Evolutionary conservation across 2,888 invertebrate species (phyloP), one percentile per base, ranked within the genome.

Genomic region (Noctua fimbriata): DNA sequence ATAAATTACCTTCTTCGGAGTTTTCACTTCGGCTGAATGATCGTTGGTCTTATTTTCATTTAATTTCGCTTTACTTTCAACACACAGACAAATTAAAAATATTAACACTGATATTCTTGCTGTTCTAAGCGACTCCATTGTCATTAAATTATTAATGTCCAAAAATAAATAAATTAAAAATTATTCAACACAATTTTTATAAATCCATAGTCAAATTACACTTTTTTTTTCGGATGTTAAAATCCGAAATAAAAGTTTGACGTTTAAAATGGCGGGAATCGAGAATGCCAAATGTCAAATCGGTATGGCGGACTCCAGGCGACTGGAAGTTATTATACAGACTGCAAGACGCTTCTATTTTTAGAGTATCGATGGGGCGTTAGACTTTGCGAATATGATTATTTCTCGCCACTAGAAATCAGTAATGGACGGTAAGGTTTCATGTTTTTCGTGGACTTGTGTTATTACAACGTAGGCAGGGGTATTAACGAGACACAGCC

Each of bases 311-410:
- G 90, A 82, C 87, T 94, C 93, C 93, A 94, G 94, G 78, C 88
- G 85, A 94, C 94, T 94, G 94, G 94, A 94, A 89, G 87, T 87
- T 85, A 65, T 84, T 79, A 74, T 63, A 89, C 90, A 94, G 94
- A 93, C 93, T 92, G 92, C 92, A 92, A 93, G 94, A 91, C 94
- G 92, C 89, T 79, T 75, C 73, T 93, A 93, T 91, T 91, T 92
- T 91, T 92, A 92, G 92, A 86, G 78, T 89, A 93, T 93, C 91
- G 93, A 93, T 91, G 92, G 88, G 92, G 92, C 92, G 92, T 90
- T 79, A 79, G 83, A 81, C 86, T 79, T 85, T 73, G 85, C 47
- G 77, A 44, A 52, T 60, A 73, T 69, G 73, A 85, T 89, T 89
- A 88, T 84, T 88, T 88, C 81, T 81, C 82, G 83, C 80, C 76